Conservation (phyloP, 30 jellyfish, hydroid and myxozoan genomes). For the Aurelia sp. region DNA sequence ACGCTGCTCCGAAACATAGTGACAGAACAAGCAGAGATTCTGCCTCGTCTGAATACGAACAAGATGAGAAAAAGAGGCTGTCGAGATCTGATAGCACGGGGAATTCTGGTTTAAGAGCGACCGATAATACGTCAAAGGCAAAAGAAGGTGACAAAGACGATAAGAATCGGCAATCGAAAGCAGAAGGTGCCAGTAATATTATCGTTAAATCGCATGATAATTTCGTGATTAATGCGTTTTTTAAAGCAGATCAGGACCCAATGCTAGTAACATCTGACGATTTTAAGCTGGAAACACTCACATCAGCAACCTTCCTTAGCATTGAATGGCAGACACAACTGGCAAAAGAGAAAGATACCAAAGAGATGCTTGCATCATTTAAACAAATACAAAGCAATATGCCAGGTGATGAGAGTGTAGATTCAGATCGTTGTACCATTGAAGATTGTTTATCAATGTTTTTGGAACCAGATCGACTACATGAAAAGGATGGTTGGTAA, state of each 20-base stretch:
- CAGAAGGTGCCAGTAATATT: slow-evolving; percentile 60
- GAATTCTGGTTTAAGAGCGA: background rate
- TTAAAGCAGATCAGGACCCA: slow-evolving; percentile 79
- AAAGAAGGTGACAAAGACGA: slow-evolving; percentile 53
- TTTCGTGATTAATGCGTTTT: slow-evolving; percentile 62
- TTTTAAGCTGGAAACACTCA: slow-evolving; percentile 57
- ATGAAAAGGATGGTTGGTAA: slow-evolving; percentile 92
- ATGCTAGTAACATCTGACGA: slow-evolving; percentile 46
- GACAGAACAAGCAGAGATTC: slow-evolving; percentile 9
- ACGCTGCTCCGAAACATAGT: slow-evolving; percentile 1
- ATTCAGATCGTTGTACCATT: slow-evolving; percentile 64
- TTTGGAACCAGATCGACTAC: slow-evolving; percentile 91
- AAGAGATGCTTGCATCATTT: slow-evolving; percentile 51
- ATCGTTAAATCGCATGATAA: slow-evolving; percentile 11
- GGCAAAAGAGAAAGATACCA: slow-evolving; percentile 52
- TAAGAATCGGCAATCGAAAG: slow-evolving; percentile 35
- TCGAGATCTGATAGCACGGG: slow-evolving; percentile 17
- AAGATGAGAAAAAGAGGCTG: slow-evolving; percentile 41
- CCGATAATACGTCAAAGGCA: slow-evolving; percentile 15
- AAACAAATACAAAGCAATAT: slow-evolving; percentile 3
- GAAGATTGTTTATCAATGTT: slow-evolving; percentile 87
- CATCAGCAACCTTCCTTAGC: slow-evolving; percentile 58
- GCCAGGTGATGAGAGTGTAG: slow-evolving; percentile 36
- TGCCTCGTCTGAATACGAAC: slow-evolving; percentile 53
- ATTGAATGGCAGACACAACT: slow-evolving; percentile 81